These are phyloP conservation scores for Drosophila insularis DNA, from an alignment of 1,140 invertebrate genomes.

Conservation along the genomic window DNA sequence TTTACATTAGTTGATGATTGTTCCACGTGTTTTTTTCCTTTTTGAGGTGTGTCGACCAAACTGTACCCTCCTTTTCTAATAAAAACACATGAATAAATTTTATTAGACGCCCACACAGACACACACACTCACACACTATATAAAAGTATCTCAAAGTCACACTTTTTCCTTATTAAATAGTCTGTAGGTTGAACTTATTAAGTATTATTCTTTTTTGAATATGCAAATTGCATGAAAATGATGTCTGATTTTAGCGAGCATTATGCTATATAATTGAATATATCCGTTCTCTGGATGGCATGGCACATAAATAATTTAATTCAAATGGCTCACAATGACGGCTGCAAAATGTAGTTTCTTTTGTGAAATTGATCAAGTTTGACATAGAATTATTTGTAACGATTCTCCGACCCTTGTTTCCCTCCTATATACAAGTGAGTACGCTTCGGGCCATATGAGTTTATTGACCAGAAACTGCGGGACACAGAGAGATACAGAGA, in stretches of 20 bases:
- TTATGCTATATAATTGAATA: constrained; percentile 65
- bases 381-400: constrained; percentile 21
- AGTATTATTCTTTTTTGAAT: constrained; percentile 1
- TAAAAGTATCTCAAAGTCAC: constrained; percentile 3
- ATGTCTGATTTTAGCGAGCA: constrained; percentile 53
- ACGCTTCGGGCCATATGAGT: constrained; percentile 36
- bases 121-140: no score
- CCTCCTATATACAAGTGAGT: background rate
- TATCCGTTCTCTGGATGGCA: constrained; percentile 49
- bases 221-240: constrained; percentile 50
- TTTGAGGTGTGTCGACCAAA: background rate
- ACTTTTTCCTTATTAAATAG: constrained; percentile 14
- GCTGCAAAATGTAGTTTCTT: constrained; percentile 31
- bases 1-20: constrained; percentile 54
- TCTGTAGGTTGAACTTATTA: constrained; percentile 26
- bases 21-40: constrained; percentile 27
- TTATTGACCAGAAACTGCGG: constrained; percentile 38
- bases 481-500: no score
- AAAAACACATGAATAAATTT: constrained; percentile 33
- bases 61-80: background rate
- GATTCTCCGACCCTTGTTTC: constrained; percentile 5
- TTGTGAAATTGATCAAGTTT: constrained; percentile 41
- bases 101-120: constrained; percentile 3
- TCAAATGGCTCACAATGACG: constrained; percentile 41
- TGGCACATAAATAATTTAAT: constrained; percentile 17